A percentile compares a stretch with the other conserved stretches of the same genome.
These are phyloP conservation scores for Spodoptera littoralis DNA, from an alignment of 2,888 invertebrate species.

Conservation along the genomic window DNA sequence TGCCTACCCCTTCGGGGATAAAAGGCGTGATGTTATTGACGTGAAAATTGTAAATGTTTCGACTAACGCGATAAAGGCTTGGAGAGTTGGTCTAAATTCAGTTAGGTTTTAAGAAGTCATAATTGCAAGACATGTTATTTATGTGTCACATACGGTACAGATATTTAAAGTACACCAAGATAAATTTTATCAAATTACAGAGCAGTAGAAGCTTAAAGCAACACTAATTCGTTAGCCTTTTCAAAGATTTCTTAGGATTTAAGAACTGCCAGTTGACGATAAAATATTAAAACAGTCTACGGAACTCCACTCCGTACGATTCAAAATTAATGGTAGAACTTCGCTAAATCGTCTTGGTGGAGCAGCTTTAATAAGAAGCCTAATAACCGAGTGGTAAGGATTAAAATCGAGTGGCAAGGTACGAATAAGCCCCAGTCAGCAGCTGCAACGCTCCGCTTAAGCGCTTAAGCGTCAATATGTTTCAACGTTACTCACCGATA, in stretches of 20 bases:
- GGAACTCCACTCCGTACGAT: conserved; percentile 27
- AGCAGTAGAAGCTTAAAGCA: background rate
- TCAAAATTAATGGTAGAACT: conserved; percentile 48
- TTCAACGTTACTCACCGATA: conserved; percentile 33
- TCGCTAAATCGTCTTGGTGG: conserved; percentile 33
- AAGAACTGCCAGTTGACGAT: conserved; percentile 28
- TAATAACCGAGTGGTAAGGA: conserved; percentile 18
- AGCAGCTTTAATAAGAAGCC: conserved; percentile 10
- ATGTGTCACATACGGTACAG: no score
- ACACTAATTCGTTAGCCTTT: no score
- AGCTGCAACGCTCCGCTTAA: conserved; percentile 50
- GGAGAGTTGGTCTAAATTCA: no score
- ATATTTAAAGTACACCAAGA: no score
- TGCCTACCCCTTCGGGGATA: no score
- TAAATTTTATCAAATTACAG: background rate
- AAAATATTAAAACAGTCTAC: conserved; percentile 36
- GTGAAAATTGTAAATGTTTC: no score
- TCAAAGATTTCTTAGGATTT: conserved; percentile 24
- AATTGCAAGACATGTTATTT: no score
- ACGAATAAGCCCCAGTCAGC: conserved; percentile 33
- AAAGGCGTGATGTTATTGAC: no score
- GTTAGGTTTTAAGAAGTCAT: no score
- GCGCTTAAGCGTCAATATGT: conserved; percentile 51
- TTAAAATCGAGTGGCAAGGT: conserved; percentile 22
- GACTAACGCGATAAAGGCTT: no score